Conservation (phyloP, 2,113 vertebrate species). For the Australoheros scitulus region DNA sequence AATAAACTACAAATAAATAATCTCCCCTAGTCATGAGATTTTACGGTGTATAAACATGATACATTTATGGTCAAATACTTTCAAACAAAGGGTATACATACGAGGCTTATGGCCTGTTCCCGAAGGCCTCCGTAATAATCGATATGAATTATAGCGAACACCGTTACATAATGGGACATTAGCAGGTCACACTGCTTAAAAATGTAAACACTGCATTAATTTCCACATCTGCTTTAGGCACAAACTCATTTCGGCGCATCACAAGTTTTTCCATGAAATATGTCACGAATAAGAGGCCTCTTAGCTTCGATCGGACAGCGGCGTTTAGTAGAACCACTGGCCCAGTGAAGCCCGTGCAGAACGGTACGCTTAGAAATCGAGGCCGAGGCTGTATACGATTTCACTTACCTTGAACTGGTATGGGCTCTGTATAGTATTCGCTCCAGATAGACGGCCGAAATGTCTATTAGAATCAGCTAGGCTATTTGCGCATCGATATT, state of each 20-base stretch:
- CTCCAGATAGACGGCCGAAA: constrained; percentile 81
- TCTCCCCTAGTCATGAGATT: not conserved
- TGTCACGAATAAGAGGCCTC: constrained; percentile 58
- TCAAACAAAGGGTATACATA: constrained; percentile 70
- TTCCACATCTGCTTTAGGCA: not conserved
- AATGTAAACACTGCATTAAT: not conserved
- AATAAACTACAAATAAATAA: not conserved
- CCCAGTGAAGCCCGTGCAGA: not conserved
- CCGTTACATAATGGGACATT: constrained; percentile 37
- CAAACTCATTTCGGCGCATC: not conserved
- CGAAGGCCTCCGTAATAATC: constrained; percentile 64
- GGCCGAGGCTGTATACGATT: constrained; percentile 51
- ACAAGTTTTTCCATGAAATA: constrained; percentile 17
- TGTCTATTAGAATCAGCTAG: constrained; percentile 77
- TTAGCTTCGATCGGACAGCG: constrained; percentile 45
- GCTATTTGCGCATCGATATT: constrained; percentile 76
- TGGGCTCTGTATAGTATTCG: constrained; percentile 78
- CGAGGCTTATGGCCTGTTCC: constrained; percentile 59
- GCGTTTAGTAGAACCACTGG: constrained; percentile 37
- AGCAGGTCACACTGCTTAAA: not conserved
- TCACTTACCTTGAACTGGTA: constrained; percentile 83
- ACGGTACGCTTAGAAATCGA: constrained; percentile 58
- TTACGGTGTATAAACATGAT: not conserved
- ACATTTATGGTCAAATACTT: constrained; percentile 43
- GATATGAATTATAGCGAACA: constrained; percentile 38